phyloP scores from a whole-genome alignment of 2,113 vertebrate genomes.

The Conger conger region DNA sequence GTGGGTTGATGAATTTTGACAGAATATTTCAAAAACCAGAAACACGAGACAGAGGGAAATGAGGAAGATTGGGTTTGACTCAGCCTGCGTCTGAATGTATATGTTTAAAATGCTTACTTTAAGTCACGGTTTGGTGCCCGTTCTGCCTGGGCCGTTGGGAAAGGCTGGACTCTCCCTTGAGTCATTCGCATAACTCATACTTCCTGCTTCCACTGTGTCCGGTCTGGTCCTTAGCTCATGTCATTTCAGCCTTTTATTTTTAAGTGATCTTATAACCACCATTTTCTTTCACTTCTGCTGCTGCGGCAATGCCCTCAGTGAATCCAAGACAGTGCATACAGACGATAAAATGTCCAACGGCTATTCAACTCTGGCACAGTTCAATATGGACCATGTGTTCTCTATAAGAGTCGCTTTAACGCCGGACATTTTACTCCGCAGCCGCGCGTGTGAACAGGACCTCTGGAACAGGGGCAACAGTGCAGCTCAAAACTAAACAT shows the following conservation, averaged over 20 bases:
- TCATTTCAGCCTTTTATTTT: slow-evolving; percentile 8
- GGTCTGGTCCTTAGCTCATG: slow-evolving; percentile 20
- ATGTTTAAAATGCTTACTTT: not conserved
- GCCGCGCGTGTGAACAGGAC: no score
- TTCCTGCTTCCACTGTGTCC: slow-evolving; percentile 36
- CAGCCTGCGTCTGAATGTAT: not conserved
- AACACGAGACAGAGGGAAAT: not conserved
- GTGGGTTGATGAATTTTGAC: not conserved
- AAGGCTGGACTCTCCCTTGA: slow-evolving; percentile 30
- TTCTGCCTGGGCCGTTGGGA: slow-evolving; percentile 42
- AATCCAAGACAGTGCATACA: no score
- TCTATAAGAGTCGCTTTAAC: no score
- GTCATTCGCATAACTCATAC: slow-evolving; percentile 46
- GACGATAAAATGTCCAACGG: no score
- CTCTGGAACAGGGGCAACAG: no score
- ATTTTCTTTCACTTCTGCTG: not conserved
- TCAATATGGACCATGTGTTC: no score
- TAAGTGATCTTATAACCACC: not conserved
- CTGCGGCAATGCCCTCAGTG: no score
- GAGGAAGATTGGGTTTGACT: not conserved
- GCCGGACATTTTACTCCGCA: no score
- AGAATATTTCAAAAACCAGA: not conserved
- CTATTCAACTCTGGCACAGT: no score
- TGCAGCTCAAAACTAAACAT: no score
- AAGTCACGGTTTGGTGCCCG: slow-evolving; percentile 34